Evolutionary conservation across 2,113 vertebrate genomes (phyloP).

Genomic region (Equus przewalskii): DNA sequence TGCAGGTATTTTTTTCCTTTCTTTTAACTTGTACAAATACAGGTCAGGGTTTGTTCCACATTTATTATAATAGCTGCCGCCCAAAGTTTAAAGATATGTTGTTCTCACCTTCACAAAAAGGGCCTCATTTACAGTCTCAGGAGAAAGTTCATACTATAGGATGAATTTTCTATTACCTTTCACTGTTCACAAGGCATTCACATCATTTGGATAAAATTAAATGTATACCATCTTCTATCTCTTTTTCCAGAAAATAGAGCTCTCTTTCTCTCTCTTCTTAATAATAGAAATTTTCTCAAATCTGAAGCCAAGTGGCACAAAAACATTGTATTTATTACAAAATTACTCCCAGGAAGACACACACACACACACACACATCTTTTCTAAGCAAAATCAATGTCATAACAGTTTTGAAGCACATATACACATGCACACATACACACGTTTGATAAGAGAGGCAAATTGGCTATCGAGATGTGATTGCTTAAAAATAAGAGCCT

Average conservation of each 20-base stretch:
- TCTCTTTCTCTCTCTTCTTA: background rate
- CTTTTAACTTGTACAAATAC: conserved; percentile 61
- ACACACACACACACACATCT: background rate
- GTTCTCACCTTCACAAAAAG: conserved; percentile 74
- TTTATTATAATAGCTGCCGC: conserved; percentile 63
- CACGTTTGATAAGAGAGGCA: background rate
- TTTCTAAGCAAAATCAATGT: background rate
- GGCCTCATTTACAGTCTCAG: conserved; percentile 73
- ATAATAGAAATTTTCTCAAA: conserved; percentile 25
- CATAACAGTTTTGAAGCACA: background rate
- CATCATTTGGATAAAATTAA: conserved; percentile 76
- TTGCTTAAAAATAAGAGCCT: background rate
- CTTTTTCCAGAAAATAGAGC: background rate
- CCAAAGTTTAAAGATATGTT: conserved; percentile 67
- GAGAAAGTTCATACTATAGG: conserved; percentile 49
- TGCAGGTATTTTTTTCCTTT: conserved; percentile 31
- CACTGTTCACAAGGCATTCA: conserved; percentile 77
- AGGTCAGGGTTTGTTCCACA: conserved; percentile 58
- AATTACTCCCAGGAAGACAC: background rate
- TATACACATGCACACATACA: fast-evolving
- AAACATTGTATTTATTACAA: background rate
- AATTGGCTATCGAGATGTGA: background rate
- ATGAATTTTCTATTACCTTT: conserved; percentile 59
- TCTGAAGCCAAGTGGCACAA: background rate
- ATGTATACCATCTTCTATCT: conserved; percentile 36